Conservation (phyloP, 1,140 invertebrate species). For the Drosophila sechellia region DNA sequence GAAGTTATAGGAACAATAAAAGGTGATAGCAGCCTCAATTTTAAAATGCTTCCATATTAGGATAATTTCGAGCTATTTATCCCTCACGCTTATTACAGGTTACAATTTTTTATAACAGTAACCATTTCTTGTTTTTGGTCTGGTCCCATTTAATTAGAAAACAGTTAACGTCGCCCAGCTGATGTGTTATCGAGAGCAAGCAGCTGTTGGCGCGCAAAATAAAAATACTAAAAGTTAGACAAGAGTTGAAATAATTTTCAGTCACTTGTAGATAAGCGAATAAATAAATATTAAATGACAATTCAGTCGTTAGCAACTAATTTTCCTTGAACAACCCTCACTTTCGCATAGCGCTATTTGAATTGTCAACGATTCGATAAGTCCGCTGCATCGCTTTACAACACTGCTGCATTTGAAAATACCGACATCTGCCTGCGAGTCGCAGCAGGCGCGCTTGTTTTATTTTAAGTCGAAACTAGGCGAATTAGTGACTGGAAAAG, state of each 20-base stretch:
- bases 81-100: no score
- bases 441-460: slow-evolving; percentile 22
- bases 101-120: no score
- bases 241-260: not conserved
- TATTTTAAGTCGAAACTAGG: slow-evolving; percentile 25
- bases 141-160: not conserved
- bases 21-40: no score
- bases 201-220: slow-evolving; percentile 17
- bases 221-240: slow-evolving; percentile 14
- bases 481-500: slow-evolving; percentile 18
- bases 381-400: not conserved
- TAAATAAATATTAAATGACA: not conserved
- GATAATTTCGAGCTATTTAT: no score
- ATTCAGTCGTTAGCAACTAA: no score
- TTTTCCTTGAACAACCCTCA: no score
- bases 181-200: slow-evolving; percentile 6
- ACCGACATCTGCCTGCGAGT: slow-evolving; percentile 35
- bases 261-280: not conserved
- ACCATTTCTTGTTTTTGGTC: not conserved
- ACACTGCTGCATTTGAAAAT: slow-evolving; percentile 49
- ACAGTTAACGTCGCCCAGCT: slow-evolving; percentile 7
- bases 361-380: slow-evolving; percentile 8
- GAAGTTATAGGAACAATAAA: no score
- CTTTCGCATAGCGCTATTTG: not conserved
- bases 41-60: no score